Evolutionary conservation across 2,888 invertebrate genomes (phyloP), one percentile per base, ranked within the genome.

Genomic region (Drosophila kambysellisi): DNA sequence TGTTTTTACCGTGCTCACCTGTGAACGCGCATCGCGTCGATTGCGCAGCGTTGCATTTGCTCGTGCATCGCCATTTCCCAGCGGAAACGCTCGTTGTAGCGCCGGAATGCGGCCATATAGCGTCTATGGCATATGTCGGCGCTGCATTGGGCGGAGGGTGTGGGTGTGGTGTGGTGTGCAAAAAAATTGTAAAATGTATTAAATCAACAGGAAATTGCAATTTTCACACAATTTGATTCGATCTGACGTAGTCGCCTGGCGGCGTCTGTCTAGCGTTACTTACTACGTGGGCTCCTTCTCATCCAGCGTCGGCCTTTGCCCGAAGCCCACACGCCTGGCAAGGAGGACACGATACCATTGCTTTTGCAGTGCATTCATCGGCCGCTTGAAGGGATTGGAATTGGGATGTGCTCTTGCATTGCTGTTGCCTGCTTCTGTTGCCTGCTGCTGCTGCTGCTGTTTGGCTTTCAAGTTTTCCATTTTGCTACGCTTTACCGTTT

Each of bases 1-100:
- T 8, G 4, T 20, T 4, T 3, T 8, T 12, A 11, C 32, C n/a
- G 15, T 41, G 46, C 76, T 81, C 74, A 93, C 93, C 93, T 92
- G 86, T 93, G 93, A 62, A 93, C 90, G 70, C 93, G 90, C 93
- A 93, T 93, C 29, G 93, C 92, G 83, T 92, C 92, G 70, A 93
- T 91, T 67, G 93, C 93, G 73, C 89, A 92, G n/a, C 92, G 92
- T 73, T 93, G 93, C 93, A 93, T 93, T 70, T 91, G 88, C 79
- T 93, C 93, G 73, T 92, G 91, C 79, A 90, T 91, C 81, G 91
- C 86, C 81, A 93, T 91, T 92, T 93, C 93, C 81, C 91, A 88
- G 73, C 91, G 90, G 90, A 93, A 93, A 82, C 92, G 92, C 72
- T 90, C 88, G 83, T 93, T 92, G 83, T 93, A 93, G 74, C 91